Evolutionary conservation across 2,113 vertebrate species (phyloP).

Genomic region (Meles meles): DNA sequence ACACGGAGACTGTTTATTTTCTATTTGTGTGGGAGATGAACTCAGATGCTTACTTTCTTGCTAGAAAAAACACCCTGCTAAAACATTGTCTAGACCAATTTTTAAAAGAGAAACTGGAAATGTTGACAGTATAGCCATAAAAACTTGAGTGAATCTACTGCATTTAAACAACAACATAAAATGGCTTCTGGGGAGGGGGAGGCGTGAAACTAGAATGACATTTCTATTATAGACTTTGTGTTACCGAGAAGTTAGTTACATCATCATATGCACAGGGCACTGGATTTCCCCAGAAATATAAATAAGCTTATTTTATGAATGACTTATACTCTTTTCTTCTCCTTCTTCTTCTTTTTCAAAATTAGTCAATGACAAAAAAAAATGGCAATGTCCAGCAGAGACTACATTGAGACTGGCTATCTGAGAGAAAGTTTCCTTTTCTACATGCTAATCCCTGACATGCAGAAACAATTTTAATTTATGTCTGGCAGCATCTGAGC

Average conservation of each 20-base stretch:
- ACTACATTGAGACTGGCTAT: neutral
- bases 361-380: conserved; percentile 21
- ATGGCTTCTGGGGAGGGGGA: neutral
- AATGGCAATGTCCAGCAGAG: neutral
- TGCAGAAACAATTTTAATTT: conserved; percentile 60
- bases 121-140: conserved; percentile 35
- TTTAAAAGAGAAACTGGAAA: conserved; percentile 47
- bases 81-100: neutral
- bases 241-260: neutral
- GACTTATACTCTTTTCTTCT: neutral
- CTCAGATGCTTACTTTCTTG: conserved; percentile 39
- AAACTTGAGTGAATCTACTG: conserved; percentile 1
- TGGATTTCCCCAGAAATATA: conserved; percentile 29
- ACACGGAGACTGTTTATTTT: conserved; percentile 26
- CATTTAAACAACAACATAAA: conserved; percentile 31
- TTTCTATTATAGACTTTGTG: conserved; percentile 21
- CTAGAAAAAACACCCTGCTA: neutral
- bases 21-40: neutral
- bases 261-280: conserved; percentile 3
- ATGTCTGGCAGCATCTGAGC: conserved; percentile 54
- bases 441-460: neutral
- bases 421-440: conserved; percentile 31
- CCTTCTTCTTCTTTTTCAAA: neutral
- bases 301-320: conserved; percentile 51
- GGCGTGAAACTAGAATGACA: neutral